phyloP scores from a whole-genome alignment of 2,113 vertebrate species.

The Ondatra zibethicus region DNA sequence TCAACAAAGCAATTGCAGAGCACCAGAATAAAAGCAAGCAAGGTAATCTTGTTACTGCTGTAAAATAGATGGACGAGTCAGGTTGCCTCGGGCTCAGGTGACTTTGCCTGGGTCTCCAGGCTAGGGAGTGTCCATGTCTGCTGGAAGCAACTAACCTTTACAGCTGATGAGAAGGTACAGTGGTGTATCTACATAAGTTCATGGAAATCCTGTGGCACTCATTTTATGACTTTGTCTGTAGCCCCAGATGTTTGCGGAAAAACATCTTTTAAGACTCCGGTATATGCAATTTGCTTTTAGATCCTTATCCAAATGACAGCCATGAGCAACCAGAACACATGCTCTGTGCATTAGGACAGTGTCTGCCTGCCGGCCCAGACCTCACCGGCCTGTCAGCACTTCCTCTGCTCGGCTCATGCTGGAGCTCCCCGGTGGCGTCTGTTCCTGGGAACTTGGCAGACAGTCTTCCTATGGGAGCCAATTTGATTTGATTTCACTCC shows the following conservation, averaged over 20 bases:
- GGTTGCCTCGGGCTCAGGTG: neutral
- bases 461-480: conserved; percentile 11
- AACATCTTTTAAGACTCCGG: neutral
- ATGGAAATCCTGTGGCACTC: neutral
- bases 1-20: neutral
- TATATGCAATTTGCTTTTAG: conserved; percentile 48
- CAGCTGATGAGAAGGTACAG: neutral
- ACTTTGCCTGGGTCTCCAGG: conserved; percentile 16
- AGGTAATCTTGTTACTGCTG: neutral
- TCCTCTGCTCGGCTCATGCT: neutral
- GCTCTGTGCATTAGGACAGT: neutral
- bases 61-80: neutral
- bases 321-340: neutral
- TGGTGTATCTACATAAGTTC: neutral
- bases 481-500: conserved; percentile 48
- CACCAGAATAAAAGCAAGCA: neutral
- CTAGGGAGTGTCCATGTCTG: neutral
- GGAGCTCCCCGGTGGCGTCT: neutral
- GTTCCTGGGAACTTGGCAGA: conserved; percentile 31
- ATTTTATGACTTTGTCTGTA: neutral
- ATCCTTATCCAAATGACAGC: conserved; percentile 38
- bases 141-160: neutral
- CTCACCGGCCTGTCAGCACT: conserved; percentile 34
- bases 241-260: conserved; percentile 43
- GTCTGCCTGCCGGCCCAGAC: neutral